Evolutionary conservation across 2,888 invertebrate genomes (phyloP).

Genomic region (Andrena marginata): DNA sequence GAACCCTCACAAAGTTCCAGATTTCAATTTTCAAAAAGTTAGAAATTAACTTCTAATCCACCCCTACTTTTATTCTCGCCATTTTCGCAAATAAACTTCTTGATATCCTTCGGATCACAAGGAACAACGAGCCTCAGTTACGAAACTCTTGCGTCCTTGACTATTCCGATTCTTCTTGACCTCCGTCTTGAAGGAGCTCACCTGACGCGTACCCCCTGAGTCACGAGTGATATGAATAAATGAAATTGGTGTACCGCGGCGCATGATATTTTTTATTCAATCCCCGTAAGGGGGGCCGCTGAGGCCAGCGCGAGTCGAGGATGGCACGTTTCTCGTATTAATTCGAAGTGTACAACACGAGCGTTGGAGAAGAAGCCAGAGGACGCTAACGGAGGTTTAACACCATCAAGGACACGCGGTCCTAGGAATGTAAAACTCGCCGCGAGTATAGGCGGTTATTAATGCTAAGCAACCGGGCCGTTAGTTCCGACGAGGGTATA

Average conservation of each 20-base stretch:
- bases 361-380: slow-evolving; percentile 33
- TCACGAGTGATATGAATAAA: not conserved
- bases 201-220: not conserved
- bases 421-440: slow-evolving; percentile 56
- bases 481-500: slow-evolving; percentile 32
- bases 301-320: slow-evolving; percentile 34
- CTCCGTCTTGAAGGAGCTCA: not conserved
- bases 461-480: slow-evolving; percentile 29
- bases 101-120: too few relatives aligned
- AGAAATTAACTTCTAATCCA: too few relatives aligned
- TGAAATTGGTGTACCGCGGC: not conserved
- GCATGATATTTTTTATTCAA: slow-evolving; percentile 48
- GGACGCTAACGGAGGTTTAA: slow-evolving; percentile 25
- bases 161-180: not conserved
- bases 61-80: too few relatives aligned
- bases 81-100: too few relatives aligned
- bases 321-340: slow-evolving; percentile 24
- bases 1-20: too few relatives aligned
- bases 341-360: not conserved
- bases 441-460: slow-evolving; percentile 30
- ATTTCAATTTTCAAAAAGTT: too few relatives aligned
- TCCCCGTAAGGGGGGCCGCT: slow-evolving; percentile 53
- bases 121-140: too few relatives aligned
- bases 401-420: slow-evolving; percentile 52
- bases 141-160: not conserved